phyloP scores from a whole-genome alignment of 2,888 invertebrate genomes.

The Pantelozetes paolii region DNA sequence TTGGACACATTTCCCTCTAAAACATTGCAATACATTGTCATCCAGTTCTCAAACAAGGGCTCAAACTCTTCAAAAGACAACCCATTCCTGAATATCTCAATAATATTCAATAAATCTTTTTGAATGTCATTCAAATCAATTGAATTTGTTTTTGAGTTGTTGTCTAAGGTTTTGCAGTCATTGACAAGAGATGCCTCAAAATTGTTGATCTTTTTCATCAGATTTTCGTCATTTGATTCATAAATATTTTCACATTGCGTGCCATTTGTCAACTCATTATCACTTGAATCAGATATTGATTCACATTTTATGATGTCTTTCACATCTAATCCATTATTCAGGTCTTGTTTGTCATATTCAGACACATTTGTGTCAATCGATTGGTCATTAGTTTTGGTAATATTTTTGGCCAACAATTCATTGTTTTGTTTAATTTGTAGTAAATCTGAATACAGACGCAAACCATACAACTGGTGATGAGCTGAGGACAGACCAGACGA shows the following conservation, averaged over 20 bases:
- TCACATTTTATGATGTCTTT: not conserved
- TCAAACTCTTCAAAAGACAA: slow-evolving; percentile 34
- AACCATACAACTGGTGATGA: slow-evolving; percentile 27
- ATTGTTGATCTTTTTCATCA: slow-evolving; percentile 1
- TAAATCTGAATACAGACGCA: slow-evolving; percentile 4
- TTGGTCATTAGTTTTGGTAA: not conserved
- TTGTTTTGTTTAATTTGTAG: not conserved
- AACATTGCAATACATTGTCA: slow-evolving; percentile 29
- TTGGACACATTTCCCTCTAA: slow-evolving; percentile 35
- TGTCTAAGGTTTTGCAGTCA: not conserved
- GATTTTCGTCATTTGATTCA: not conserved
- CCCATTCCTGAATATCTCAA: slow-evolving; percentile 34
- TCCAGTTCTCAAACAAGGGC: slow-evolving; percentile 32
- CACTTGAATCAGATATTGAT: not conserved
- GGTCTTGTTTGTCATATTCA: not conserved
- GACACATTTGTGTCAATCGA: not conserved
- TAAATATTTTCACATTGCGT: no score
- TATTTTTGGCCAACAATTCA: not conserved
- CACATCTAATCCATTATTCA: slow-evolving; percentile 4
- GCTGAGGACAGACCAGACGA: not conserved
- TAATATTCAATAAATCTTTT: slow-evolving; percentile 33
- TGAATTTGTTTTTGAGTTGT: not conserved
- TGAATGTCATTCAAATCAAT: slow-evolving; percentile 17
- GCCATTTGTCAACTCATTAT: not conserved
- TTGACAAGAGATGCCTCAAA: not conserved